These are phyloP conservation scores for Alosa sapidissima DNA, from an alignment of 2,797 vertebrate genomes.

Conservation along the genomic window DNA sequence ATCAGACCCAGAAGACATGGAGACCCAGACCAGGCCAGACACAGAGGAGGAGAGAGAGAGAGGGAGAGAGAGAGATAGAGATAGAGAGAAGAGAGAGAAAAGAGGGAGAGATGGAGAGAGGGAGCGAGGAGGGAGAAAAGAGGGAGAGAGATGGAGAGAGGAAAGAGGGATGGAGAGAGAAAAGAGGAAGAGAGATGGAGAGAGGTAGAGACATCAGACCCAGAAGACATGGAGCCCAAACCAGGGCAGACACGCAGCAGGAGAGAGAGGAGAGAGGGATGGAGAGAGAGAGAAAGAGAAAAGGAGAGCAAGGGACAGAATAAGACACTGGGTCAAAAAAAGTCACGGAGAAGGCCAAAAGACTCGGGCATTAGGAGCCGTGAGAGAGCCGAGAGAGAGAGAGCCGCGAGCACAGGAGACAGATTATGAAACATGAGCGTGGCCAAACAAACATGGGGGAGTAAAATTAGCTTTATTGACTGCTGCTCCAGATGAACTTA, in stretches of 20 bases:
- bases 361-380: not conserved
- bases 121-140: not conserved
- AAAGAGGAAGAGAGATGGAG: not conserved
- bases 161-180: too few species aligned
- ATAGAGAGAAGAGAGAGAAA: not conserved
- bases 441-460: constrained; percentile 15
- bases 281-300: not conserved
- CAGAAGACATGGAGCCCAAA: not conserved
- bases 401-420: not conserved
- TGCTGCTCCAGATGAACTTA: constrained; percentile 9
- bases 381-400: not conserved
- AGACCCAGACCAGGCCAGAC: not conserved
- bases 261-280: constrained; percentile 30
- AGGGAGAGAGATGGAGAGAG: too few species aligned
- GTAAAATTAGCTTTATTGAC: constrained; percentile 27
- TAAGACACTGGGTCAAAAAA: too few species aligned
- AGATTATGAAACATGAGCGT: constrained; percentile 23
- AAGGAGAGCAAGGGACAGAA: not conserved
- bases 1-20: constrained; percentile 58
- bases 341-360: too few species aligned
- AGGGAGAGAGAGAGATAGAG: not conserved
- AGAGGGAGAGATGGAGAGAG: not conserved
- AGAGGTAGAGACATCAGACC: too few species aligned
- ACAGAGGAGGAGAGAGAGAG: not conserved
- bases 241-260: constrained; percentile 24